Evolutionary conservation across 1,140 invertebrate species (phyloP), one percentile per base, ranked within the genome.

Genomic region (Dendroctonus ponderosae): DNA sequence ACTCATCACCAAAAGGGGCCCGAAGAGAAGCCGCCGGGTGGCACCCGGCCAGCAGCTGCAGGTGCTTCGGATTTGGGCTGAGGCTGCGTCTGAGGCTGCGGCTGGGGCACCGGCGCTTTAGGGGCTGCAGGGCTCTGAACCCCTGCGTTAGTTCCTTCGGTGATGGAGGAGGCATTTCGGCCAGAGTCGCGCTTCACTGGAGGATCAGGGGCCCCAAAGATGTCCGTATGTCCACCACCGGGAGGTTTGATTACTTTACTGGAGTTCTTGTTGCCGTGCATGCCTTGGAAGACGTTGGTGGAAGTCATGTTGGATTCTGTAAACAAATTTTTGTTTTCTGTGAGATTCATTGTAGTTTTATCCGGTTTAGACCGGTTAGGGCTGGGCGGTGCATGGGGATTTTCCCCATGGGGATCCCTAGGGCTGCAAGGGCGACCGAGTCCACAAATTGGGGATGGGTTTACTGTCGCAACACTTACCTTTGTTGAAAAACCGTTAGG

Each of bases 201-300:
- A 3, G 64, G 56, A 7, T 69, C 67, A 38, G 60, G 43, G 9
- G 60, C 68, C 9, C 75, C 77, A 62, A 79, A 76, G 56, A 79
- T 74, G 60, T 78, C 72, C 11, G 73, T 74, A 63, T 79, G 74
- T 1, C 75, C 75, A 56, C 78, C 78, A 58, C 78, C 78, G 57
- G 77, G 78, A 7, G 77, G 78, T 70, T 72, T 76, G 46, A 79
- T 52, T 11, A 78, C 74, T 42, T 75, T 71, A 67, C 76, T 78
- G 0, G 77, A 78, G 48, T 69, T 77, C 40, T 74, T 73, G 37
- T 66, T 70, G 3, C 71, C 70, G 12, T 6, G 7, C 42, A 76
- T 61, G 37, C 76, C 76, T 50, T 66, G 50, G 50, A 71, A 72
- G 56, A 76, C 68, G 42, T 70, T 71, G n/a, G 76, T 76, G 5